Evolutionary conservation across 1,140 invertebrate genomes (phyloP), one percentile per base, ranked within the genome.

Genomic region (Elymnias hypermnestra): DNA sequence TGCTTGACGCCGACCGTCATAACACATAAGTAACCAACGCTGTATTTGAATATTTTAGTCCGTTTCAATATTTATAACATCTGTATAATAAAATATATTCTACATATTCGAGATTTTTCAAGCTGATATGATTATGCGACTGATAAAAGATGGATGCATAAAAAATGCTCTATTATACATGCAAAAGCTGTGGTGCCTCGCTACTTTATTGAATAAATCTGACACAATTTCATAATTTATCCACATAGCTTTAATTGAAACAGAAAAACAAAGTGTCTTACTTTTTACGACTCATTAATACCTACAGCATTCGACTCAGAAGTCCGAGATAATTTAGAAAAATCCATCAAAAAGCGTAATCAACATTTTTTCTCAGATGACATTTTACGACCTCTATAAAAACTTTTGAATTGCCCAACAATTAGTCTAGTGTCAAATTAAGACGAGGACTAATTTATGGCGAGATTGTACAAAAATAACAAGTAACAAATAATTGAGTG

Each of bases 191-290:
- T n/a, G n/a, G n/a, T n/a, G n/a, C n/a, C n/a, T n/a, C n/a, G n/a
- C n/a, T n/a, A n/a, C n/a, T 63, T 72, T 35, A 78, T 66, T 72
- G 67, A 72, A 73, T 71, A 77, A 76, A 79, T 76, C 73, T 77
- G 73, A 79, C 78, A 74, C 56, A 66, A 70, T 54, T 49, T 62
- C 29, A 41, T 60, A 74, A 75, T 78, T 81, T 83, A 83, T 70
- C 65, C 56, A 39, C 60, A 53, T 50, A 43, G 48, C 42, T 53
- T 42, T 45, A 46, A 57, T 25, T 52, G 45, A 57, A 61, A 63
- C 55, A 60, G 50, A 60, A 35, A 29, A 61, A 52, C 42, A 52
- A 31, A 22, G 23, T 1, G 12, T 3, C 2, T 31, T n/a, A n/a
- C n/a, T 14, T 64, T 83, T 78, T 72, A 81, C 55, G 67, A 75